A percentile compares a stretch with the other conserved stretches of the same genome.
phyloP scores from a whole-genome alignment of 2,797 vertebrate genomes.

The Acomys russatus region DNA sequence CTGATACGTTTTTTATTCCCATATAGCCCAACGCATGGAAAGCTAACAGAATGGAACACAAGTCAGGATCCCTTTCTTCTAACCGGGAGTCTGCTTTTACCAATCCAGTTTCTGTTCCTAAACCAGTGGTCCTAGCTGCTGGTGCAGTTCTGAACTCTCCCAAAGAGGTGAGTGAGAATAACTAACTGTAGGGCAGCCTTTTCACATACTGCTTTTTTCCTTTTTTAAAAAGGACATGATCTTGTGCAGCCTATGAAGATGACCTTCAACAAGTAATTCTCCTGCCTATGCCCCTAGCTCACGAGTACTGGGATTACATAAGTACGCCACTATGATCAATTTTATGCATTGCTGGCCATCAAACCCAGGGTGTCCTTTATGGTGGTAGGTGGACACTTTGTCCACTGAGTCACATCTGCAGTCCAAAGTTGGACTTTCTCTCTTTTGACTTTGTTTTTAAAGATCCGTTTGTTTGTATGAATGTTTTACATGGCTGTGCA shows the following conservation, averaged over 20 bases:
- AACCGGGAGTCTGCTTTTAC: constrained; percentile 98
- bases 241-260: not conserved
- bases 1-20: constrained; percentile 73
- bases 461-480: not conserved
- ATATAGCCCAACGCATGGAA: constrained; percentile 95
- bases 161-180: constrained; percentile 94
- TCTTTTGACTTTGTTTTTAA: not conserved
- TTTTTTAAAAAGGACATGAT: not conserved
- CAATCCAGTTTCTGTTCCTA: constrained; percentile 97
- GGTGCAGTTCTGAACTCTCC: constrained; percentile 94
- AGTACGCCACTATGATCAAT: too few species aligned
- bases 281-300: not conserved
- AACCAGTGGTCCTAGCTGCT: constrained; percentile 94
- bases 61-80: constrained; percentile 95
- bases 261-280: not conserved
- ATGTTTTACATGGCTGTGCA: not conserved
- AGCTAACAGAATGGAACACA: constrained; percentile 95
- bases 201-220: not conserved
- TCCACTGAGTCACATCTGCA: not conserved
- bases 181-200: not conserved
- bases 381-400: too few species aligned
- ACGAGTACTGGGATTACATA: not conserved
- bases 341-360: not conserved
- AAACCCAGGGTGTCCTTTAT: too few species aligned
- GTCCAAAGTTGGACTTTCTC: not conserved